Evolutionary conservation across 2,113 vertebrate species (phyloP), one percentile per base, ranked within the genome.

Genomic region (Illadopsis cleaveri): DNA sequence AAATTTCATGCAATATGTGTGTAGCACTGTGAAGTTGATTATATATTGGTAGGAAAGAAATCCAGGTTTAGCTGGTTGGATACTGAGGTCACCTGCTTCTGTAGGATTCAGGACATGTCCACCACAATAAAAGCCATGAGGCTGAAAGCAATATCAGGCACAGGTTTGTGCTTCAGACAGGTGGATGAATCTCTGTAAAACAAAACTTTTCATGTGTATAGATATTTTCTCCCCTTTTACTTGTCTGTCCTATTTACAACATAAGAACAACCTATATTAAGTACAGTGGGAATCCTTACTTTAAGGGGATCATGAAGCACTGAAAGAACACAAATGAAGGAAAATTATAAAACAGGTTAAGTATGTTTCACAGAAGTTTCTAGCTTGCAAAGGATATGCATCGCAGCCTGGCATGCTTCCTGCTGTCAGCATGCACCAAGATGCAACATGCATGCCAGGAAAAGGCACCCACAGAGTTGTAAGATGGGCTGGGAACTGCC

Each of bases 371-470:
- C 17, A 38, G 17, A 15, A 35, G 3, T 50, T 73, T 77, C 16
- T 22, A 18, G 7, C 62, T 47, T 61, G 16, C 45, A 81, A 23
- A 18, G 11, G 7, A 70, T 28, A 3, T 21, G 24, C 2, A 1
- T 44, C 3, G 2, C 1, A 10, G 15, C 12, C 2, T 33, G 19
- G 30, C 17, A 56, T 16, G 25, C 2, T 56, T 73, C 1, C 0
- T 64, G 65, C 22, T 44, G 22, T 19, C 5, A 12, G 12, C 9
- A 37, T n/a, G 27, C 14, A 47, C 24, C 28, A 57, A 45, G 47
- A 8, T 38, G 14, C 15, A 69, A 4, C 19, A 8, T 17, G 10
- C 8, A 6, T 6, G 9, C 14, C 8, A 2, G 33, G 50, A 72
- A 76, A 60, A 23, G 42, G 25, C 12, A 37, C 15, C 5, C 37